These are phyloP conservation scores for Aphelinus atriplicis DNA, from an alignment of 1,140 invertebrate genomes.

Conservation along the genomic window DNA sequence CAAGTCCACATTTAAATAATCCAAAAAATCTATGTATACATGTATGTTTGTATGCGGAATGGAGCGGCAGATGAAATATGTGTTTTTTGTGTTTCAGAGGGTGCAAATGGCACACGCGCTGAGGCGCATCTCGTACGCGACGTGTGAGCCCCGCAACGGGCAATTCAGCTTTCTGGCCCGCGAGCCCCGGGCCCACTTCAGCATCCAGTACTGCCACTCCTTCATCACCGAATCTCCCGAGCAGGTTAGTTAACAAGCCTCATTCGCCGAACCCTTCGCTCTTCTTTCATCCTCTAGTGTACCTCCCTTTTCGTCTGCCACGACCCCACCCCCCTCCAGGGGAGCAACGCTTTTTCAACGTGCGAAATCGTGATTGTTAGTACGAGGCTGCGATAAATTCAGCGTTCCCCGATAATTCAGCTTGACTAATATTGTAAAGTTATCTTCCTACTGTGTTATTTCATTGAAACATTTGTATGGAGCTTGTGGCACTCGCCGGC, in stretches of 20 bases:
- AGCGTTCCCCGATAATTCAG: no score
- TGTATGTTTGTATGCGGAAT: no score
- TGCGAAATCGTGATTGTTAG: no score
- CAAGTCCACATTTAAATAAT: no score
- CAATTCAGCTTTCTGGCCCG: constrained; percentile 87
- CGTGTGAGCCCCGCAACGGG: constrained; percentile 81
- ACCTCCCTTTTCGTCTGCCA: background rate
- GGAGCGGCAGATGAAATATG: no score
- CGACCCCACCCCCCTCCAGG: background rate
- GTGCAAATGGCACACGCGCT: constrained; percentile 88
- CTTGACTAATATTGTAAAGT: no score
- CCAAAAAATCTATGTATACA: no score
- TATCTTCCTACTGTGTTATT: no score
- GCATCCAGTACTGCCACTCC: constrained; percentile 84
- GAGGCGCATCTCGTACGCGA: constrained; percentile 86
- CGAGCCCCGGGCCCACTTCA: constrained; percentile 80
- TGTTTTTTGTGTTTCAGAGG: constrained; percentile 69
- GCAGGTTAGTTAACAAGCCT: constrained; percentile 70
- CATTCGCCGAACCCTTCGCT: background rate
- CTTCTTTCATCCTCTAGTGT: constrained; percentile 5
- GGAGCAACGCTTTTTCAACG: background rate
- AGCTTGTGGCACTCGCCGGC: no score
- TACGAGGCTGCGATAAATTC: no score
- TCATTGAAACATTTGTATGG: no score
- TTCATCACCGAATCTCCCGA: constrained; percentile 81